Conservation (phyloP, 2,797 vertebrate genomes). For the Rhodeus uyekii region DNA sequence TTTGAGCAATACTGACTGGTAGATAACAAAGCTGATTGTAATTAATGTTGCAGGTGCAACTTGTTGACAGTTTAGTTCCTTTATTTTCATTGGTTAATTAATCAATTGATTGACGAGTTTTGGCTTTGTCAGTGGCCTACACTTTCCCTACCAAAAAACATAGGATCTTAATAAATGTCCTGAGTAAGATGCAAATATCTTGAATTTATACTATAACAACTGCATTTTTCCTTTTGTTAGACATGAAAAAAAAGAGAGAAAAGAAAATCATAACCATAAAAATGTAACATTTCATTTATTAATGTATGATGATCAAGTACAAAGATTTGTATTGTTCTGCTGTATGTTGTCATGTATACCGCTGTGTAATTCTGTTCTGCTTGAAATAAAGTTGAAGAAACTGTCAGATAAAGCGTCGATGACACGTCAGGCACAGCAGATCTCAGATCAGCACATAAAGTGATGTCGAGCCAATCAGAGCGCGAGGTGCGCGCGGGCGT, state of each 20-base stretch:
- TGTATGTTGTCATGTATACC: background rate
- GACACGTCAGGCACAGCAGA: background rate
- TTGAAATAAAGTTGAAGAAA: background rate
- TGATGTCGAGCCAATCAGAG: background rate
- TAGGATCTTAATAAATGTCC: background rate
- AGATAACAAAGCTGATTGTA: background rate
- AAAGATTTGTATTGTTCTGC: background rate
- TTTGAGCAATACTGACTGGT: background rate
- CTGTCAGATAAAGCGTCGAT: background rate
- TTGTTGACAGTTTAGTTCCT: background rate
- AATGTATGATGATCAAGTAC: no score
- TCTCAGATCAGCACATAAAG: background rate
- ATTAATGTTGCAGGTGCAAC: slow-evolving; percentile 7
- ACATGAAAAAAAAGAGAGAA: background rate
- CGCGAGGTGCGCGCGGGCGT: background rate
- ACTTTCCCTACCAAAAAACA: background rate
- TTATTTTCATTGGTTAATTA: slow-evolving; percentile 21
- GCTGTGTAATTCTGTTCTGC: background rate
- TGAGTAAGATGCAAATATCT: background rate
- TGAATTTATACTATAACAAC: background rate
- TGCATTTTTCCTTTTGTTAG: background rate
- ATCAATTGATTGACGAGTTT: background rate
- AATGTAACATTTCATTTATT: background rate
- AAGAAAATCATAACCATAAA: background rate
- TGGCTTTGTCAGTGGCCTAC: background rate